Evolutionary conservation across 2,888 invertebrate species (phyloP).

Genomic region (Drosophila subsilvestris): DNA sequence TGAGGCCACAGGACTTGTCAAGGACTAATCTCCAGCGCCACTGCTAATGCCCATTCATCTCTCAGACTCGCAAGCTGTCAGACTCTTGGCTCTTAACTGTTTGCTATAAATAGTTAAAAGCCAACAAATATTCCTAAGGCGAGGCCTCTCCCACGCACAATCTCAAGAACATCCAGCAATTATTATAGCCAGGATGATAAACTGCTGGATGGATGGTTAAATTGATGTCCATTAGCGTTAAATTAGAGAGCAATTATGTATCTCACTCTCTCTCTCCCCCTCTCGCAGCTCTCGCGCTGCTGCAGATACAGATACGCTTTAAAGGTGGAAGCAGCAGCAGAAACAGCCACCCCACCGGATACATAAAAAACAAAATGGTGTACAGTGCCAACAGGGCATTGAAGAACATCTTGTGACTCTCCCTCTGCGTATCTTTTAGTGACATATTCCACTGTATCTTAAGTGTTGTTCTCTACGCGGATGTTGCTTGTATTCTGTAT

Average conservation of each 20-base stretch:
- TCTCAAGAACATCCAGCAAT: slow-evolving; percentile 7
- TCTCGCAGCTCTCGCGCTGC: background rate
- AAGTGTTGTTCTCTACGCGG: slow-evolving; percentile 3
- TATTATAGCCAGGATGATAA: slow-evolving; percentile 58
- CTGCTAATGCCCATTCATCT: background rate
- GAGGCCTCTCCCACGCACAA: slow-evolving; percentile 25
- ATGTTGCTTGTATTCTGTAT: slow-evolving; percentile 35
- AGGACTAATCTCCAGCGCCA: slow-evolving; percentile 6
- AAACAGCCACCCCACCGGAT: slow-evolving; percentile 16
- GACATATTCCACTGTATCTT: slow-evolving; percentile 6
- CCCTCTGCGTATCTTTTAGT: background rate
- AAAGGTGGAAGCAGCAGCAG: slow-evolving; percentile 27
- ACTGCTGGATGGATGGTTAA: slow-evolving; percentile 47
- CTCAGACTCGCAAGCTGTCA: background rate
- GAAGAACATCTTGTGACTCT: background rate
- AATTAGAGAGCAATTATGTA: slow-evolving; percentile 72
- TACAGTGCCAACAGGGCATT: slow-evolving; percentile 5
- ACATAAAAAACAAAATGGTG: slow-evolving; percentile 26
- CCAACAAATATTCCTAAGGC: slow-evolving; percentile 11
- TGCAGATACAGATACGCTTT: slow-evolving; percentile 27
- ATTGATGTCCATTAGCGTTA: slow-evolving; percentile 74
- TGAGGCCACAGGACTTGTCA: slow-evolving; percentile 6
- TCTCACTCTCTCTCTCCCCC: slow-evolving; percentile 1
- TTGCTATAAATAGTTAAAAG: slow-evolving; percentile 31
- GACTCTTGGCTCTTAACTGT: background rate